phyloP scores from a whole-genome alignment of 2,888 invertebrate genomes.

The Villa cingulata region DNA sequence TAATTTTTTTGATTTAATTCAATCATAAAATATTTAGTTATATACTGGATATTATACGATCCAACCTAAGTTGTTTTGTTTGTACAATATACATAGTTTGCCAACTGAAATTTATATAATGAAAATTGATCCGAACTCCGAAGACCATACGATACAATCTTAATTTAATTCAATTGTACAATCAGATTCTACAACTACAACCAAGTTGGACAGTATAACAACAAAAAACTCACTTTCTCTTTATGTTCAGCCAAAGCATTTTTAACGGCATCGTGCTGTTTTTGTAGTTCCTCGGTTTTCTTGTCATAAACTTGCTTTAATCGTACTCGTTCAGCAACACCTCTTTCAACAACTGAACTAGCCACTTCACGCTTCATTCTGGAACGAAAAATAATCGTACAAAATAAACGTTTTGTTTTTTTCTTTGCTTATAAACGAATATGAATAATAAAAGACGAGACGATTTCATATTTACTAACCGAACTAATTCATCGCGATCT shows the following conservation, averaged over 20 bases:
- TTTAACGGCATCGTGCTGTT: constrained; percentile 63
- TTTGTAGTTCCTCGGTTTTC: constrained; percentile 59
- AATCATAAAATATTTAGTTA: background rate
- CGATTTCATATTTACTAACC: constrained; percentile 37
- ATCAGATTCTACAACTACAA: too few relatives aligned
- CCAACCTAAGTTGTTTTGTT: too few relatives aligned
- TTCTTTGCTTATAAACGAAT: background rate
- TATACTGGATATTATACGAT: too few relatives aligned
- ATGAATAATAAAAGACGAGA: background rate
- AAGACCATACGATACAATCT: too few relatives aligned
- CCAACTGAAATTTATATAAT: background rate
- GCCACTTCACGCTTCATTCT: constrained; percentile 37
- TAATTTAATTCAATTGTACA: background rate
- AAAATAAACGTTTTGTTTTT: background rate
- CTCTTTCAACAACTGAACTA: constrained; percentile 61
- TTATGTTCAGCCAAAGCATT: constrained; percentile 53
- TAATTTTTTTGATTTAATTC: too few relatives aligned
- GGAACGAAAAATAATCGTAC: too few relatives aligned
- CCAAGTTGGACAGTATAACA: background rate
- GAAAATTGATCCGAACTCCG: too few relatives aligned
- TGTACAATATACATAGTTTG: too few relatives aligned
- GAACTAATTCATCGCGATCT: constrained; percentile 85
- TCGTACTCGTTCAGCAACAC: constrained; percentile 76
- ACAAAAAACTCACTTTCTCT: constrained; percentile 39
- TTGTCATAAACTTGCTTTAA: constrained; percentile 63